Percentiles rank a stretch among this genome's conserved stretches.
Conservation (phyloP, 2,888 invertebrate species). For the Caenorhabditis japonica region DNA sequence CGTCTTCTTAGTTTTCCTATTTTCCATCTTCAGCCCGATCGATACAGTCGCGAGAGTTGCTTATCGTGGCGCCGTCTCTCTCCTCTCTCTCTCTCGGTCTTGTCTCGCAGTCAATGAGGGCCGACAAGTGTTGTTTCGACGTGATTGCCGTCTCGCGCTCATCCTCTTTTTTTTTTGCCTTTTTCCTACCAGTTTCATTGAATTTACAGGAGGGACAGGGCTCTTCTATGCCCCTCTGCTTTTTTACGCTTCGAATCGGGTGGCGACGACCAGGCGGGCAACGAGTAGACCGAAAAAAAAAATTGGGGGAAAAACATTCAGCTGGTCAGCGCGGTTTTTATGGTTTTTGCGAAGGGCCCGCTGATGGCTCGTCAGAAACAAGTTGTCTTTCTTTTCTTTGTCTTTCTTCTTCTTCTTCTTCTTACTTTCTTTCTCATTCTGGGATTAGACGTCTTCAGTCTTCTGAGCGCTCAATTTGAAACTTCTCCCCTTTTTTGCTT, state of each 20-base stretch:
- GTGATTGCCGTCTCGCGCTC: constrained; percentile 4
- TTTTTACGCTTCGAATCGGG: not conserved
- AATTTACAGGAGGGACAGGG: constrained; percentile 20
- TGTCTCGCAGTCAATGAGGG: too few relatives aligned
- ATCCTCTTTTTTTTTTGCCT: constrained; percentile 3
- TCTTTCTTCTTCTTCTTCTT: too few relatives aligned
- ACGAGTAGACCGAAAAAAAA: too few relatives aligned
- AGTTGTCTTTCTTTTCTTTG: constrained; percentile 27
- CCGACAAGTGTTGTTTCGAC: constrained; percentile 42
- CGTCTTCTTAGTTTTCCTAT: constrained; percentile 12
- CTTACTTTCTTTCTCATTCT: constrained; percentile 24
- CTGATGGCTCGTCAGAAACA: constrained; percentile 32
- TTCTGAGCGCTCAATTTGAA: too few relatives aligned
- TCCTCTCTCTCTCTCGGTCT: constrained; percentile 9
- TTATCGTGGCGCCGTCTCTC: constrained; percentile 36
- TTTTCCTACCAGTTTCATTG: constrained; percentile 28
- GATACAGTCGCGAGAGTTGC: constrained; percentile 20
- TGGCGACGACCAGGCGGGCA: too few relatives aligned
- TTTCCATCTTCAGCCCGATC: constrained; percentile 25
- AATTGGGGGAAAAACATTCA: constrained; percentile 26
- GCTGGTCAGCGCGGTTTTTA: constrained; percentile 36
- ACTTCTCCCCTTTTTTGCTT: too few relatives aligned
- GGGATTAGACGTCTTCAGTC: constrained; percentile 1
- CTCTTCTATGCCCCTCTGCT: not conserved
- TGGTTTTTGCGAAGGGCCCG: constrained; percentile 36